Conservation (phyloP, 2,888 invertebrate genomes). For the Callosobruchus maculatus region DNA sequence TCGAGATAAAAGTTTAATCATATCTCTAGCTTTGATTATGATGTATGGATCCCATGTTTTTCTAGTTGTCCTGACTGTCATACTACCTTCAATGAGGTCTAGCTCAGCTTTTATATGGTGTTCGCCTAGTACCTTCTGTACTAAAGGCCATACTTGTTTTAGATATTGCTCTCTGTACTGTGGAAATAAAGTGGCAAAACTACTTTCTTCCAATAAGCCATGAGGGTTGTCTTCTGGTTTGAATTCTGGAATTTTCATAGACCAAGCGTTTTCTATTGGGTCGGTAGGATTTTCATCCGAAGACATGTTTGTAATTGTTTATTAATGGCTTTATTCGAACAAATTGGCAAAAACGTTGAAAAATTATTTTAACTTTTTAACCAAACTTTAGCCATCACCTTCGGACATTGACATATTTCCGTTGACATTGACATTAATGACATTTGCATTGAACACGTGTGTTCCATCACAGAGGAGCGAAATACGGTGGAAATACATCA, state of each 20-base stretch:
- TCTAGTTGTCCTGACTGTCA: slow-evolving; percentile 90
- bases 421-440: too few relatives aligned
- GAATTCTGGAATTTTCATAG: slow-evolving; percentile 82
- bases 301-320: not conserved
- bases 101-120: slow-evolving; percentile 81
- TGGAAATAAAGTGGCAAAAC: slow-evolving; percentile 95
- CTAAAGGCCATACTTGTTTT: slow-evolving; percentile 91
- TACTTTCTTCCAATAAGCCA: slow-evolving; percentile 87
- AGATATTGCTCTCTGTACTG: slow-evolving; percentile 96
- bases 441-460: too few relatives aligned
- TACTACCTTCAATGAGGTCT: slow-evolving; percentile 90
- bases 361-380: not conserved
- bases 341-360: not conserved
- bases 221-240: slow-evolving; percentile 84
- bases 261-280: slow-evolving; percentile 82
- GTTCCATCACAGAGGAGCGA: too few relatives aligned
- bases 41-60: slow-evolving; percentile 99
- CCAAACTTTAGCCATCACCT: not conserved
- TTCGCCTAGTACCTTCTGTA: slow-evolving; percentile 79
- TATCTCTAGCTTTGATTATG: slow-evolving; percentile 92
- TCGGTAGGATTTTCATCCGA: slow-evolving; percentile 40
- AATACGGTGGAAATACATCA: too few relatives aligned
- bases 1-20: slow-evolving; percentile 90
- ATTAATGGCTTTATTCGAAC: not conserved
- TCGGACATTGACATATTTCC: too few relatives aligned